Evolutionary conservation across 2,113 vertebrate genomes (phyloP).

Genomic region (Brachypodius melanocephalos): DNA sequence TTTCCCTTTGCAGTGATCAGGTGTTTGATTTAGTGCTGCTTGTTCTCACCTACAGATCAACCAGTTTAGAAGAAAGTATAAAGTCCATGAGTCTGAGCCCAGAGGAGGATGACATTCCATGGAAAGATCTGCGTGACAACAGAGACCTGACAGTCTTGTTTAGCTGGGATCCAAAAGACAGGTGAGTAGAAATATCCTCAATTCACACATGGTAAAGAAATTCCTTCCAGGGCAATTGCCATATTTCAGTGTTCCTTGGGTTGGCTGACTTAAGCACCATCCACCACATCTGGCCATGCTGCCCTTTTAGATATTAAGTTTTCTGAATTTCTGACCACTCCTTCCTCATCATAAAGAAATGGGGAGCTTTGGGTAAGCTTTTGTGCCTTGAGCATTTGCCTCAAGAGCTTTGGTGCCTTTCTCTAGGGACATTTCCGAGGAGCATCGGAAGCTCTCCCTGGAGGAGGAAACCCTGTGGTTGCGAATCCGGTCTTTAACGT

Average conservation of each 20-base stretch:
- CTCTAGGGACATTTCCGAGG: conserved; percentile 85
- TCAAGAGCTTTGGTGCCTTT: conserved; percentile 47
- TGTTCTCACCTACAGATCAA: conserved; percentile 71
- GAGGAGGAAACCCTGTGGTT: conserved; percentile 92
- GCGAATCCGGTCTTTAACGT: conserved; percentile 86
- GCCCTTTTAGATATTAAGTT: not conserved
- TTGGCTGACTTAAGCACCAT: not conserved
- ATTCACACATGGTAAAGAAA: not conserved
- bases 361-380: not conserved
- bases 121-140: conserved; percentile 92
- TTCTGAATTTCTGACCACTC: not conserved
- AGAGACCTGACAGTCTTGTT: conserved; percentile 92
- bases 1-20: not conserved
- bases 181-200: conserved; percentile 62
- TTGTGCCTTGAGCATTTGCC: not conserved
- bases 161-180: conserved; percentile 91
- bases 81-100: conserved; percentile 92
- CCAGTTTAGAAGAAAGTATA: conserved; percentile 93
- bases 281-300: not conserved
- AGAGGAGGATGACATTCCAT: conserved; percentile 96
- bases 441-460: conserved; percentile 83
- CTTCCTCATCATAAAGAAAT: not conserved
- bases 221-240: not conserved
- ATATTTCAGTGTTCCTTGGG: not conserved
- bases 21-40: not conserved